Base-by-base conservation (phyloP, 2,113 vertebrate genomes). In the Spermophilus dauricus region DNA sequence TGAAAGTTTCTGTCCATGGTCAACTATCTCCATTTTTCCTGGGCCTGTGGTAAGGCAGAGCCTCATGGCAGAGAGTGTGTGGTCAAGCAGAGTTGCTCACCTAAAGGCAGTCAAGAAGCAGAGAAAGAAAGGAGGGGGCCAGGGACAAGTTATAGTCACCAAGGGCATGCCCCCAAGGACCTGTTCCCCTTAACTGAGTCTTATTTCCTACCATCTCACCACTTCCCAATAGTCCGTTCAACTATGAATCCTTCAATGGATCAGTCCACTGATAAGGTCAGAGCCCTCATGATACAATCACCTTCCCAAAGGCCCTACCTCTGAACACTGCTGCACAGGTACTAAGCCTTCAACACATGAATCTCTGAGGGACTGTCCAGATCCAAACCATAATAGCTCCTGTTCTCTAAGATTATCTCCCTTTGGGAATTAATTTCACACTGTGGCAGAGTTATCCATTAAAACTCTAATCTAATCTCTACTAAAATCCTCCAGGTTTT, bases 371-470 rank as follows among this genome's bases (percentile, higher is more conserved):
- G 34, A 70, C 34, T 2, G 3, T n/a, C 67, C 16, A n/a, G 16
- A n/a, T n/a, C 67, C 16, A n/a, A 16, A 16, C 67, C 67, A n/a
- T 70, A 18, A 70, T 7, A n/a, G 67, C 16, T 17, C 58, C 65
- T 77, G 67, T 39, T 72, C 28, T 69, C n/a, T 42, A 86, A 42
- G 13, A n/a, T 75, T 91, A 56, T 65, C 26, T 78, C 14, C 18
- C 45, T 96, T 85, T 51, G 67, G 48, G 93, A 76, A 91, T 72
- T 70, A 39, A 53, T 86, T 78, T 8, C 24, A 89, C 45, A 51
- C 4, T 26, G 45, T 22, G 13, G 78, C 17, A 48, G 37, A 72
- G 20, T 16, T 24, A 45, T 83, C 48, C 45, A 30, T 24, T 81
- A 65, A 91, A 83, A 67, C 39, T 56, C 48, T 58, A 48, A 77